Evolutionary conservation across 2,888 invertebrate genomes (phyloP).

Genomic region (Drosophila dives): DNA sequence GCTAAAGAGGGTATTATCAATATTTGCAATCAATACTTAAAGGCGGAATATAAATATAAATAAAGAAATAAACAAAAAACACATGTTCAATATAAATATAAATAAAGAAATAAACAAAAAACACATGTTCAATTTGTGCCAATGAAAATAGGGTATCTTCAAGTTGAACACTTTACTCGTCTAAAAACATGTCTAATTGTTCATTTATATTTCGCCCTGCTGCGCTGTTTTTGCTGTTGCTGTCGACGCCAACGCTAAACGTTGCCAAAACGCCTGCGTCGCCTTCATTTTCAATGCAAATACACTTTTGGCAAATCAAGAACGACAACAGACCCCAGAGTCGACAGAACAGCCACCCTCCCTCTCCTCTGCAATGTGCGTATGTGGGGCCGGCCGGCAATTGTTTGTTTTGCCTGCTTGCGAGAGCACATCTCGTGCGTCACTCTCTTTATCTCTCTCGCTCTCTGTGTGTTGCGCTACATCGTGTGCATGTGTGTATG

Average conservation of each 20-base stretch:
- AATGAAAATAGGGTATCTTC: not conserved
- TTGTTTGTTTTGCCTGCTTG: conserved; percentile 26
- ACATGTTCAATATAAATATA: too few relatives aligned
- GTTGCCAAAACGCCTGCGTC: conserved; percentile 23
- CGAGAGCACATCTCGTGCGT: conserved; percentile 2
- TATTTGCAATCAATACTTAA: not conserved
- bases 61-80: not conserved
- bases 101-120: not conserved
- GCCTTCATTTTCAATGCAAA: conserved; percentile 38
- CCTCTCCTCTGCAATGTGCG: not conserved
- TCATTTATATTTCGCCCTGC: conserved; percentile 9
- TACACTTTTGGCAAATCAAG: conserved; percentile 61
- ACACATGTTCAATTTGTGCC: not conserved
- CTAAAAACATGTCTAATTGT: conserved; percentile 13
- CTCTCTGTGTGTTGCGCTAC: conserved; percentile 6
- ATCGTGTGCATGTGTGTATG: conserved; percentile 4
- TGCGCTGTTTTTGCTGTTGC: conserved; percentile 1
- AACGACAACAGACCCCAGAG: conserved; percentile 54
- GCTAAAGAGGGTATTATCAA: not conserved
- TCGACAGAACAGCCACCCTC: not conserved
- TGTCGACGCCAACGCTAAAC: conserved; percentile 20
- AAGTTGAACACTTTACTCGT: not conserved
- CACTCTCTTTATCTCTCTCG: conserved; percentile 12
- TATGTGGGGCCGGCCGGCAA: conserved; percentile 49
- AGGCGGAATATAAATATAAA: not conserved